Percentiles rank a stretch among this genome's conserved stretches.
Evolutionary conservation across 2,888 invertebrate genomes (phyloP).

Genomic region (Halocaridina rubra): DNA sequence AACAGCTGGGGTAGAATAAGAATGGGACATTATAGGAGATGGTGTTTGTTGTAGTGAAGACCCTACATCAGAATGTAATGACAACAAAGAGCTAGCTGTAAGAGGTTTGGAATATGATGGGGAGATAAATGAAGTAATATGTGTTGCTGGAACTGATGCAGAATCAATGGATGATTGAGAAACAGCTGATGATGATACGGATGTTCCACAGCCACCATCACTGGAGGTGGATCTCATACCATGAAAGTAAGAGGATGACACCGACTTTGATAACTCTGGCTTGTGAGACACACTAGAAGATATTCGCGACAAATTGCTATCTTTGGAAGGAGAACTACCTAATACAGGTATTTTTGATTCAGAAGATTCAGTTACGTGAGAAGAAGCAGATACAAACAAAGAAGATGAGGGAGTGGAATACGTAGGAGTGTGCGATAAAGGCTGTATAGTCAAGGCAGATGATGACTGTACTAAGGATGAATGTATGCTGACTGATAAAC

Average conservation of each 20-base stretch:
- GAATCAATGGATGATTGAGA: neutral
- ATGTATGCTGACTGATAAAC: too few relatives aligned
- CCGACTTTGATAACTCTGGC: neutral
- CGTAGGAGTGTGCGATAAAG: neutral
- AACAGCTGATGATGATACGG: neutral
- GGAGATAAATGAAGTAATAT: neutral
- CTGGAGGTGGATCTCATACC: neutral
- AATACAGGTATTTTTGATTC: neutral
- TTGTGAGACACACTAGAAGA: neutral
- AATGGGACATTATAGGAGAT: neutral
- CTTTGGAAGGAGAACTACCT: neutral
- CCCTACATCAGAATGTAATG: neutral
- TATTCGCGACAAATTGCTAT: neutral
- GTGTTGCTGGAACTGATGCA: neutral
- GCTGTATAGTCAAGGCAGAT: too few relatives aligned
- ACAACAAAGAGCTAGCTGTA: neutral
- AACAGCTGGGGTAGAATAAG: neutral
- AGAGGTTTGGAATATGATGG: too few relatives aligned
- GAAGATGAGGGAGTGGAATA: neutral
- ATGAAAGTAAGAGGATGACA: neutral
- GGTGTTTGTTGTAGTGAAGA: neutral
- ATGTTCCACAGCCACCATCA: too few relatives aligned
- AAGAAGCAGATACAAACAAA: neutral
- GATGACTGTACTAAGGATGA: constrained; percentile 36
- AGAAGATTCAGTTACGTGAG: neutral